Percentiles rank a stretch among this genome's conserved stretches.
Conservation (phyloP, 1,140 invertebrate species). For the Agrypnia vestita region DNA sequence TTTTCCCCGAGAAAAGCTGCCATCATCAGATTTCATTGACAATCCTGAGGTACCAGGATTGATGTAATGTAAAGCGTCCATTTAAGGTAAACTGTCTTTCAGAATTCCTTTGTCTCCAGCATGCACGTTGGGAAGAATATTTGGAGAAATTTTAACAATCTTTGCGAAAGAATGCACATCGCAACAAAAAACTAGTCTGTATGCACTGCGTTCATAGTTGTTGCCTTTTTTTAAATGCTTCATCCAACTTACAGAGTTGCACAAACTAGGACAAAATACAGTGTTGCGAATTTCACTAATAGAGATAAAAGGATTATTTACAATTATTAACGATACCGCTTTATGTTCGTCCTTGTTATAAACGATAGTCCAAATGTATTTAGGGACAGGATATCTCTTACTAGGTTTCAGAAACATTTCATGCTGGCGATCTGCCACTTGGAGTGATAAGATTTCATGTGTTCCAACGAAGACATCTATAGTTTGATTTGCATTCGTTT, state of each 20-base stretch:
- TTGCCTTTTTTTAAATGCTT: slow-evolving; percentile 63
- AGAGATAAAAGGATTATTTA: slow-evolving; percentile 69
- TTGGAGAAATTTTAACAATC: slow-evolving; percentile 63
- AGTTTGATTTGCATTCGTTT: slow-evolving; percentile 54
- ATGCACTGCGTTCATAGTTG: slow-evolving; percentile 66
- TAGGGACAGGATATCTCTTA: slow-evolving; percentile 66
- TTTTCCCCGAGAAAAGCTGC: slow-evolving; percentile 62
- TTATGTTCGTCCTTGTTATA: slow-evolving; percentile 57
- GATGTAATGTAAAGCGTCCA: slow-evolving; percentile 53
- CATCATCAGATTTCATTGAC: slow-evolving; percentile 68
- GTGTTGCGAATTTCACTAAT: slow-evolving; percentile 68
- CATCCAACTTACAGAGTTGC: slow-evolving; percentile 65
- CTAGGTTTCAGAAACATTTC: slow-evolving; percentile 63
- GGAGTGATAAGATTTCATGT: slow-evolving; percentile 63
- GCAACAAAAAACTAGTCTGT: slow-evolving; percentile 69
- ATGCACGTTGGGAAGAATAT: slow-evolving; percentile 60
- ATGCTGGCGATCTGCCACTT: slow-evolving; percentile 48
- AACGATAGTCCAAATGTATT: slow-evolving; percentile 67
- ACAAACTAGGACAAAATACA: slow-evolving; percentile 69
- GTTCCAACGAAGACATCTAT: slow-evolving; percentile 66
- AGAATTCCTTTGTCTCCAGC: slow-evolving; percentile 64
- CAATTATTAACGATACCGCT: slow-evolving; percentile 64
- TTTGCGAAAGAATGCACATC: slow-evolving; percentile 63
- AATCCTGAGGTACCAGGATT: slow-evolving; percentile 70
- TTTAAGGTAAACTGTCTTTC: slow-evolving; percentile 50